These are phyloP conservation scores for Athetis lepigone DNA, from an alignment of 2,888 invertebrate species.

Conservation along the genomic window DNA sequence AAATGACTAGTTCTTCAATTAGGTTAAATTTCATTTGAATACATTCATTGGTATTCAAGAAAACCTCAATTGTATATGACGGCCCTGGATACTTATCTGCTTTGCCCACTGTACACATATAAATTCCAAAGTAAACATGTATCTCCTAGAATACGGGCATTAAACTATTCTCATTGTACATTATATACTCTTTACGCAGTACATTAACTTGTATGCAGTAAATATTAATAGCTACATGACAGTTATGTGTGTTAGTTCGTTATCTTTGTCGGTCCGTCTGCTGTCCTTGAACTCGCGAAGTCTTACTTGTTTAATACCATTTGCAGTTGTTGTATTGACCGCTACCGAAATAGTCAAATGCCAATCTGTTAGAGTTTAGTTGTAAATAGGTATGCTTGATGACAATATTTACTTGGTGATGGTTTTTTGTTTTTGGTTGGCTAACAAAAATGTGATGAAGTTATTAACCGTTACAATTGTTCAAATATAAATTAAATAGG, in stretches of 20 bases:
- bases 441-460: too few species aligned
- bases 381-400: neutral
- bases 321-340: conserved; percentile 51
- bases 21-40: too few species aligned
- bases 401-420: neutral
- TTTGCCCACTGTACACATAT: too few species aligned
- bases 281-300: conserved; percentile 69
- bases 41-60: too few species aligned
- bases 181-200: neutral
- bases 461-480: too few species aligned
- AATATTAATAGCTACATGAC: conserved; percentile 30
- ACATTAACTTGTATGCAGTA: conserved; percentile 23
- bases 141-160: too few species aligned
- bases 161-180: neutral
- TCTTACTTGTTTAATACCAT: conserved; percentile 64
- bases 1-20: too few species aligned
- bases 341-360: conserved; percentile 45
- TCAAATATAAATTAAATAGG: too few species aligned
- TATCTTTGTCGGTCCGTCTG: conserved; percentile 63
- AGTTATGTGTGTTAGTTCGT: conserved; percentile 44
- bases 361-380: conserved; percentile 1
- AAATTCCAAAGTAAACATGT: too few species aligned
- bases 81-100: too few species aligned
- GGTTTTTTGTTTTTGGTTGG: neutral
- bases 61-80: too few species aligned